phyloP scores from a whole-genome alignment of 2,888 invertebrate species.

The Epistrophella euchroma region DNA sequence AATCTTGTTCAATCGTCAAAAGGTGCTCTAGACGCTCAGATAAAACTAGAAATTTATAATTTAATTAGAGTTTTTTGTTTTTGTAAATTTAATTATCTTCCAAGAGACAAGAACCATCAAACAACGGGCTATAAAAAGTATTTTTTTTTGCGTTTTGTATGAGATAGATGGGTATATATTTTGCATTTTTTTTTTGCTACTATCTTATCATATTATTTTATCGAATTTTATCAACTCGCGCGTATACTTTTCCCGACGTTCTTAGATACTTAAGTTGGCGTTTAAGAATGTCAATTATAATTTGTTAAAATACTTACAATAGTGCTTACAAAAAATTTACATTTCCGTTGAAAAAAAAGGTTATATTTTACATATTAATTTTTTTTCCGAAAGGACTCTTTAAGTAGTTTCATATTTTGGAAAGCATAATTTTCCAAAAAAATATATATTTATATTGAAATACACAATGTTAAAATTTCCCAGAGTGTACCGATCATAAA shows the following conservation, averaged over 20 bases:
- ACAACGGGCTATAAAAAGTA: background rate
- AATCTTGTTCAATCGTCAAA: slow-evolving; percentile 45
- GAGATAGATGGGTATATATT: slow-evolving; percentile 44
- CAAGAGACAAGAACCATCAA: slow-evolving; percentile 46
- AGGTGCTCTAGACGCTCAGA: slow-evolving; percentile 40
- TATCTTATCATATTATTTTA: slow-evolving; percentile 74
- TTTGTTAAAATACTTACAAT: slow-evolving; percentile 41
- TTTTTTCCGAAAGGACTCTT: background rate
- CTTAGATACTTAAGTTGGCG: slow-evolving; percentile 52
- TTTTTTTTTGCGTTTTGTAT: slow-evolving; percentile 2
- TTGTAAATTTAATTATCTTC: slow-evolving; percentile 58
- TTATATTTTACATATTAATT: background rate
- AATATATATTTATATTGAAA: background rate
- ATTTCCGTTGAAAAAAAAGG: background rate
- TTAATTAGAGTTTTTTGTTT: slow-evolving; percentile 51
- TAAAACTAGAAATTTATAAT: slow-evolving; percentile 45
- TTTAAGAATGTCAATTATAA: slow-evolving; percentile 37
- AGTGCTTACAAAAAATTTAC: slow-evolving; percentile 38
- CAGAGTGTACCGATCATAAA: background rate
- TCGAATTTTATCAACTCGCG: slow-evolving; percentile 72
- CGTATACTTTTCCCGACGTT: slow-evolving; percentile 32
- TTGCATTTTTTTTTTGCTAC: slow-evolving; percentile 71
- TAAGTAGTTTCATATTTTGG: background rate
- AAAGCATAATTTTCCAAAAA: background rate
- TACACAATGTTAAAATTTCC: background rate